Base-by-base conservation (phyloP, 2,113 vertebrate species). In the Mesoclemmys tuberculata region DNA sequence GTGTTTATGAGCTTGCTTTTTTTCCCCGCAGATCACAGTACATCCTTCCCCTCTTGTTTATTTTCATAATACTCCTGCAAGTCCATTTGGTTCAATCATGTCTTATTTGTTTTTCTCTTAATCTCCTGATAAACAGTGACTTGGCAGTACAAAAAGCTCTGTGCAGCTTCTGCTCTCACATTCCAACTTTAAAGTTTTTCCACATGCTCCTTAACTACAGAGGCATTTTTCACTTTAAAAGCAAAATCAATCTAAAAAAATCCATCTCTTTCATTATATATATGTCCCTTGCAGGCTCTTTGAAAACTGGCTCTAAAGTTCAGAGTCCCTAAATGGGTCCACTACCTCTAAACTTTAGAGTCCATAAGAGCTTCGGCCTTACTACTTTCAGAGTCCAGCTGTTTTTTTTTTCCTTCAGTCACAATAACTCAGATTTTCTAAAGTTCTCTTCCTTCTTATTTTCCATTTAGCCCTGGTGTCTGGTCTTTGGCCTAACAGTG, bases 111-210 rank as follows among this genome's bases (percentile, higher is more conserved):
- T 77, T 64, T 5, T 75, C 79, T 86, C 55, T n/a, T 10, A 46
- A 46, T 89, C 64, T 52, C 81, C 31, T 80, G 5, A 52, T 74
- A 54, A 27, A 35, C 19, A 64, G 74, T 24, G 52, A 82, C 79
- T 44, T 85, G n/a, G 48, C 87, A 95, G 49, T 89, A 85, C 84
- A 46, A 52, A 87, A 7, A 29, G 21, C 35, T 51, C 80, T 82
- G 46, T 44, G 82, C 0, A 0, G 16, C 22, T 89, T 31, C 77
- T 78, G 1, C 52, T 94, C 38, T 83, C 90, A 90, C 5, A 3
- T 18, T 41, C 87, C 22, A 41, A n/a, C 87, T 94, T 74, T 13
- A 26, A 49, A 46, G 14, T 27, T 8, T 55, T 80, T 92, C 77
- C 12, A 0, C 27, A 29, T 2, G 1, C 71, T 89, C 31, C 54